These are phyloP conservation scores for Unio pictorum DNA, from an alignment of 2,888 invertebrate species.

Conservation along the genomic window DNA sequence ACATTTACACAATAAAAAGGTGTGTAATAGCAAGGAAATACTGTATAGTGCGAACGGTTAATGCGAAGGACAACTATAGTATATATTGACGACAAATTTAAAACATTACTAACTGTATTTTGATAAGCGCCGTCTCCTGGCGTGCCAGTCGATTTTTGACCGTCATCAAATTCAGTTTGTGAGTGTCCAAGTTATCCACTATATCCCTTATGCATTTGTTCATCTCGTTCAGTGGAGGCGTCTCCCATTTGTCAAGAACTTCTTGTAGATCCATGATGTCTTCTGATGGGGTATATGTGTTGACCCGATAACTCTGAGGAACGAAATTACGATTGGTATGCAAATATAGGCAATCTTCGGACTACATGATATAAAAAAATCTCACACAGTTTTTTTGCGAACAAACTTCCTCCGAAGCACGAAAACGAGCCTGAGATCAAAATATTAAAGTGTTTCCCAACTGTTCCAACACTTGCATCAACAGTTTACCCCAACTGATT, in stretches of 20 bases:
- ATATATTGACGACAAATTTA: too few relatives aligned
- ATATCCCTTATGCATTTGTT: slow-evolving; percentile 52
- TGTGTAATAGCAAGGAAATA: not conserved
- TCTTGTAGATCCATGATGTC: slow-evolving; percentile 46
- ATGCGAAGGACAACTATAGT: not conserved
- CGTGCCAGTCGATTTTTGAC: slow-evolving; percentile 52
- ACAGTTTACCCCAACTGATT: too few relatives aligned
- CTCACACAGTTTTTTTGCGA: too few relatives aligned
- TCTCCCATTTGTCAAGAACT: slow-evolving; percentile 56
- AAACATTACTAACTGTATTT: slow-evolving; percentile 48
- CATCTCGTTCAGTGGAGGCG: slow-evolving; percentile 53
- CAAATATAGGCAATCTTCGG: too few relatives aligned
- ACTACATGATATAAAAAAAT: too few relatives aligned
- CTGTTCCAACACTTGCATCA: too few relatives aligned
- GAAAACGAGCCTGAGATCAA: too few relatives aligned
- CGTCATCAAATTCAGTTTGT: slow-evolving; percentile 53
- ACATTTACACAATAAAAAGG: too few relatives aligned
- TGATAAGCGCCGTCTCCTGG: slow-evolving; percentile 49
- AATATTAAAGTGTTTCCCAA: too few relatives aligned
- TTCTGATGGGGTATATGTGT: slow-evolving; percentile 49
- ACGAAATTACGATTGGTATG: too few relatives aligned
- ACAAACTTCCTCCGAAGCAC: too few relatives aligned
- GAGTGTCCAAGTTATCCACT: slow-evolving; percentile 50
- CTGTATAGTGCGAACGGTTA: not conserved
- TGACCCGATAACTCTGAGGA: slow-evolving; percentile 17